Conservation (phyloP, 2,888 invertebrate genomes). For the Mystacides longicornis region DNA sequence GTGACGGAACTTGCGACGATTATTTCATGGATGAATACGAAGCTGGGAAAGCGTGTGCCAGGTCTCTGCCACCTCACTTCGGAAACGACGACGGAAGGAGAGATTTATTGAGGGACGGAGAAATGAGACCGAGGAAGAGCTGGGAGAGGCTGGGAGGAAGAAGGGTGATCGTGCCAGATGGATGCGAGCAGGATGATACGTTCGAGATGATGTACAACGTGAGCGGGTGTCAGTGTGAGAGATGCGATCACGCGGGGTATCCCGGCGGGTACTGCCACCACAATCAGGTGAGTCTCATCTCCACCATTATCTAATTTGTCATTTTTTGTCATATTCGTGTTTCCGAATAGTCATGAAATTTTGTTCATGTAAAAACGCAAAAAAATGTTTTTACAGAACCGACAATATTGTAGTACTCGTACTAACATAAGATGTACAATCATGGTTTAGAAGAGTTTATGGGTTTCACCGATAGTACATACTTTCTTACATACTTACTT, state of each 20-base stretch:
- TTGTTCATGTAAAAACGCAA: too few species aligned
- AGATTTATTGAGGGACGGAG: conserved; percentile 12
- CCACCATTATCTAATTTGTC: too few species aligned
- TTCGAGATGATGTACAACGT: conserved; percentile 24
- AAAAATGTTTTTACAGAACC: too few species aligned
- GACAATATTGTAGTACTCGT: too few species aligned
- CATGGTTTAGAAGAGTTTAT: too few species aligned
- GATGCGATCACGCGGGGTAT: conserved; percentile 23
- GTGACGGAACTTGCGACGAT: conserved; percentile 19
- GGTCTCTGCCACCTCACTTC: conserved; percentile 24
- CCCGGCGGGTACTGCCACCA: conserved; percentile 24
- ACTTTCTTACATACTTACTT: too few species aligned
- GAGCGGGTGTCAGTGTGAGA: conserved; percentile 24
- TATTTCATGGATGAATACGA: conserved; percentile 16
- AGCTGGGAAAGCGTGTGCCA: conserved; percentile 19
- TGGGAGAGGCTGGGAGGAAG: conserved; percentile 20
- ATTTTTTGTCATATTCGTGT: too few species aligned
- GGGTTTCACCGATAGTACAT: too few species aligned
- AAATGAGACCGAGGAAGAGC: conserved; percentile 22
- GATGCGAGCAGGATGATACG: conserved; percentile 23
- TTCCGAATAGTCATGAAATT: too few species aligned
- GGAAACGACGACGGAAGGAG: conserved; percentile 20
- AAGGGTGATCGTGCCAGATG: conserved; percentile 24
- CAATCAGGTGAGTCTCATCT: conserved; percentile 3
- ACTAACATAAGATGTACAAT: too few species aligned